A percentile compares a stretch with the other conserved stretches of the same genome.
Conservation (phyloP, 2,888 invertebrate genomes). For the Microchrysa polita region DNA sequence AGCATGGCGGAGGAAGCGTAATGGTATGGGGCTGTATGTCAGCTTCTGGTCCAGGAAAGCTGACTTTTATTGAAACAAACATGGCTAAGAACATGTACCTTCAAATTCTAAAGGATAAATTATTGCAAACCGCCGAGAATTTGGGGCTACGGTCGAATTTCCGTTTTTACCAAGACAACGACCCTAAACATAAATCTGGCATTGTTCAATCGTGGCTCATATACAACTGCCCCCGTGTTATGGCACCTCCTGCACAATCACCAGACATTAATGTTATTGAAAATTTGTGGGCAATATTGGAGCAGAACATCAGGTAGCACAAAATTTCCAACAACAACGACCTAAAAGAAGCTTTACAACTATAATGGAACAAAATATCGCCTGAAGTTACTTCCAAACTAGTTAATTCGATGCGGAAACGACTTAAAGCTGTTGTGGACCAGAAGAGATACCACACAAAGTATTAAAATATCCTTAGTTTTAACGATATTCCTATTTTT, state of each 20-base stretch:
- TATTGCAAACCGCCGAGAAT: neutral
- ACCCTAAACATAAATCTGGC: neutral
- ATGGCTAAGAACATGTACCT: no score
- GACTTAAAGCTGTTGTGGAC: constrained; percentile 2
- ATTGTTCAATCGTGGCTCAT: neutral
- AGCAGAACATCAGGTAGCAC: no score
- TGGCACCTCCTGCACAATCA: neutral
- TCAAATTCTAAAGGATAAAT: no score
- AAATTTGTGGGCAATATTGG: neutral
- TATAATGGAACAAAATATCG: neutral
- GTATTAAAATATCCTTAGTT: neutral
- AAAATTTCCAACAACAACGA: no score
- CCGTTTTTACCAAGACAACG: no score
- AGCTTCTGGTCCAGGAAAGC: no score
- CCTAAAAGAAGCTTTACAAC: neutral
- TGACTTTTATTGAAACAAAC: no score
- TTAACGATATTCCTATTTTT: neutral
- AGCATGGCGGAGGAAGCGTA: no score
- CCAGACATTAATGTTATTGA: neutral
- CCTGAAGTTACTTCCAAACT: neutral
- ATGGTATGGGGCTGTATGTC: no score
- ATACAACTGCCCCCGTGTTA: neutral
- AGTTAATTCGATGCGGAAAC: neutral
- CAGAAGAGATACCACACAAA: neutral
- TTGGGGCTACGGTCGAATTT: no score